Evolutionary conservation across 1,140 invertebrate species (phyloP).

Genomic region (Ostrea denselamellosa): DNA sequence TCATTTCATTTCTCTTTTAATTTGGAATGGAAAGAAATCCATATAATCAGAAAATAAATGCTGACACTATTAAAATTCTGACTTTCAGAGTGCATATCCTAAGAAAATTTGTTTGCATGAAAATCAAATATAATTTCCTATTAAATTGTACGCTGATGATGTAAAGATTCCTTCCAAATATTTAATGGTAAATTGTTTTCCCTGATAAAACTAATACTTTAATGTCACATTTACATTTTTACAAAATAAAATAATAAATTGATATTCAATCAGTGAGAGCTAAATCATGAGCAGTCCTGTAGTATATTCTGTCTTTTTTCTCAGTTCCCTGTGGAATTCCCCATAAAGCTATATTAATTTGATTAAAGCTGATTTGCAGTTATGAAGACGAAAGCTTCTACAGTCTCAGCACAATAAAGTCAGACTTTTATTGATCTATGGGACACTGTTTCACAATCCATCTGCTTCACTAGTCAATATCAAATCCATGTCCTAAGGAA

Average conservation of each 20-base stretch:
- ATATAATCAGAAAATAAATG: not conserved
- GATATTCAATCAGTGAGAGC: not conserved
- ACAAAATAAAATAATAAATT: not conserved
- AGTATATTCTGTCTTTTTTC: not conserved
- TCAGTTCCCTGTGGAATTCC: not conserved
- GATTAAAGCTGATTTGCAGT: slow-evolving; percentile 35
- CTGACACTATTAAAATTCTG: not conserved
- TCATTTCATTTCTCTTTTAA: not conserved
- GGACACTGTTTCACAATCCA: slow-evolving; percentile 24
- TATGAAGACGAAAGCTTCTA: slow-evolving; percentile 21
- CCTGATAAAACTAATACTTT: not conserved
- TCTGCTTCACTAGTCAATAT: slow-evolving; percentile 33
- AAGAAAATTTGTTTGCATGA: not conserved
- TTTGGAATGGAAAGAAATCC: not conserved
- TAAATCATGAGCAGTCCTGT: not conserved
- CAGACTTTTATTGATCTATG: slow-evolving; percentile 21
- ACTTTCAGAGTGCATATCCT: not conserved
- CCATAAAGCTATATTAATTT: slow-evolving; percentile 34
- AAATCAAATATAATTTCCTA: not conserved
- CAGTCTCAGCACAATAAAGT: slow-evolving; percentile 1
- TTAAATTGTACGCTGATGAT: slow-evolving; percentile 5
- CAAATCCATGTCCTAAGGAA: not conserved
- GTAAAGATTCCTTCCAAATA: not conserved
- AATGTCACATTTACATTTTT: not conserved
- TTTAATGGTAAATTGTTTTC: not conserved